phyloP scores from a whole-genome alignment of 1,140 invertebrate genomes.

The Heliothis subflexa region DNA sequence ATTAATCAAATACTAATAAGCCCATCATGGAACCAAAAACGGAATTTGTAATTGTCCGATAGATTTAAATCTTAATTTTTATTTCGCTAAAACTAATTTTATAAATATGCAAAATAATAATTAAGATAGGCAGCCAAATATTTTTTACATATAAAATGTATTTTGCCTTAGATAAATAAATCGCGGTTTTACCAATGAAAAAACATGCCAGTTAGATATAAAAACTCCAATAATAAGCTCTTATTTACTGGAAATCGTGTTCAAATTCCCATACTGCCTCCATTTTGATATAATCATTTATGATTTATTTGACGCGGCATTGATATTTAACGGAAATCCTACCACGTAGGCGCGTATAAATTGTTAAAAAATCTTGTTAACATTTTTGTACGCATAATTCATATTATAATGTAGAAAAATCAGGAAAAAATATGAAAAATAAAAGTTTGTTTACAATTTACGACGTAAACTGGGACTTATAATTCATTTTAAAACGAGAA shows the following conservation, averaged over 20 bases:
- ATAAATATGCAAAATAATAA: no score
- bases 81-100: no score
- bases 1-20: no score
- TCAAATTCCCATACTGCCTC: background rate
- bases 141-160: no score
- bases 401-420: conserved; percentile 15
- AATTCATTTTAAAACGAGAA: no score
- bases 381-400: conserved; percentile 7
- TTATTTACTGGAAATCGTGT: background rate
- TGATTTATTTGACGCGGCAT: conserved; percentile 38
- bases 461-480: no score
- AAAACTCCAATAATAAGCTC: conserved; percentile 18
- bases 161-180: background rate
- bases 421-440: no score
- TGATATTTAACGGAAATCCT: conserved; percentile 4
- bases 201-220: background rate
- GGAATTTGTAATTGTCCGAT: no score
- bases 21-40: no score
- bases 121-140: no score
- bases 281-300: conserved; percentile 36
- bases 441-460: no score
- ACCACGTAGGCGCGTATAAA: conserved; percentile 1
- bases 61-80: no score
- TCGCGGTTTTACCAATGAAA: background rate
- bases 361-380: conserved; percentile 16